Base-by-base conservation (phyloP, 2,888 invertebrate genomes). In the Rhagophthalmus giganteus region DNA sequence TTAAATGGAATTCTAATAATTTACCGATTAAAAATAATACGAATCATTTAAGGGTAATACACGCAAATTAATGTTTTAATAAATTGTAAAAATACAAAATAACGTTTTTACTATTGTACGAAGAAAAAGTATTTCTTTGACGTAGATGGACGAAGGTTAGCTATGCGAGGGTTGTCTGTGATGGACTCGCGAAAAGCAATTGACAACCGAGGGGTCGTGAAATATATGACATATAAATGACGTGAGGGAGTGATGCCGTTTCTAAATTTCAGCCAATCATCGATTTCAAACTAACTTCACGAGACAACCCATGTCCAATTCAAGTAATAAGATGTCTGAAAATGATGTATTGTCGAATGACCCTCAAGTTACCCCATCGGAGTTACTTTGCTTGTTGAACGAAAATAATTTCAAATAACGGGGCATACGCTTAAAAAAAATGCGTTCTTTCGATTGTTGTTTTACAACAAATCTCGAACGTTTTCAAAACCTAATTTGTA, bases 241-340 rank as follows among this genome's bases (percentile, higher is more conserved):
- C 61, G 54, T 51, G 61, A 61, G 65, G 64, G 66, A 60, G 63
- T 60, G 63, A 62, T 60, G 61, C 49, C 58, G 60, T 57, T 62
- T 58, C 54, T 52, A 55, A 59, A 64, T 59, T 64, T 60, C 55
- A 65, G 67, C 66, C 66, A 67, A 67, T 66, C 67, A 65, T 67
- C 61, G 64, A 67, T 62, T 63, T 54, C 47, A 55, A 63, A 63
- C 57, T 52, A 55, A 62, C 57, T 60, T 56, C 51, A 62, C 57
- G 63, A 62, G 64, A 62, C 63, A 63, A 58, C 61, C 61, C 62
- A 61, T 63, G 65, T 63, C 67, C 69, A 68, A 70, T 71, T 71
- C 67, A 62, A 57, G 66, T 70, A 70, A 71, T 71, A 70, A 69
- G 71, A 71, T 71, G 72, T 69, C 70, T 69, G 71, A 66, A 69